Conservation (phyloP, 2,888 invertebrate genomes). For the Pachliopta kotzebuea region DNA sequence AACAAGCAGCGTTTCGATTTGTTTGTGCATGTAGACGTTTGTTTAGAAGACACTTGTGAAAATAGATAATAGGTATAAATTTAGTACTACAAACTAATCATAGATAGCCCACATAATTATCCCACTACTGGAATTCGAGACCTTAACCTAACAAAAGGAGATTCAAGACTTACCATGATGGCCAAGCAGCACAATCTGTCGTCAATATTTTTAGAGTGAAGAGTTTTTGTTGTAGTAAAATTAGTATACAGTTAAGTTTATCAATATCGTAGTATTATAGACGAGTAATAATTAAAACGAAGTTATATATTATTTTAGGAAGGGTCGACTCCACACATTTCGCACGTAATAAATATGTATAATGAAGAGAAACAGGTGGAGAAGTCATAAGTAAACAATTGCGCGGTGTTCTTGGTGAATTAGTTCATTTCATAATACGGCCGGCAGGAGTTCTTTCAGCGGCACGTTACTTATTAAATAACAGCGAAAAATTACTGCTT, state of each 20-base stretch:
- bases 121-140: no score
- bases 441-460: conserved; percentile 7
- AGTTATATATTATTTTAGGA: background rate
- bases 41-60: background rate
- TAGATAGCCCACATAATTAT: no score
- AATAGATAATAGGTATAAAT: background rate
- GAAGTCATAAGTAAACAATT: conserved; percentile 29
- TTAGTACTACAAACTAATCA: no score
- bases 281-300: no score
- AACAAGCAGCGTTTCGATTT: conserved; percentile 2
- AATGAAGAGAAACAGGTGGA: conserved; percentile 31
- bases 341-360: conserved; percentile 27
- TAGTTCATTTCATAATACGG: conserved; percentile 23
- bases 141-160: no score
- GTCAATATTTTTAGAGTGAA: no score
- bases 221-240: no score
- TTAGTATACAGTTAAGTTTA: no score
- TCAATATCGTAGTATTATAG: no score
- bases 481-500: background rate
- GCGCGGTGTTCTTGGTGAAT: conserved; percentile 29
- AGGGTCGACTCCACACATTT: conserved; percentile 24
- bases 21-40: background rate
- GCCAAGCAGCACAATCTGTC: no score
- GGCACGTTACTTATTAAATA: conserved; percentile 15
- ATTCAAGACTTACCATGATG: no score